These are phyloP conservation scores for Psittacula derbiana DNA, from an alignment of 2,797 vertebrate genomes.

Conservation along the genomic window DNA sequence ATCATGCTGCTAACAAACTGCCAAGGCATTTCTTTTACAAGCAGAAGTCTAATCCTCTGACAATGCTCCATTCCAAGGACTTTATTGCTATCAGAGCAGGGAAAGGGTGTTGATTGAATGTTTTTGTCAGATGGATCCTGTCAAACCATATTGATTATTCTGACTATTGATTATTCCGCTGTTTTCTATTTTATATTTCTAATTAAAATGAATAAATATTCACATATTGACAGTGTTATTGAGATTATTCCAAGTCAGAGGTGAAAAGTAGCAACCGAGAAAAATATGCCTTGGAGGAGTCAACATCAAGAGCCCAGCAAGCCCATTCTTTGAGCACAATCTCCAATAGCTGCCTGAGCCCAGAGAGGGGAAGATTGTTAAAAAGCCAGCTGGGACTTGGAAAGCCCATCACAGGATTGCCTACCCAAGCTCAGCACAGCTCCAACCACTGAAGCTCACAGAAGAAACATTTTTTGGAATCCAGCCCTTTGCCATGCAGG, in stretches of 20 bases:
- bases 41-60: conserved; percentile 37
- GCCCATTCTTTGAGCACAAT: background rate
- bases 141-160: background rate
- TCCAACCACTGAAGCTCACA: background rate
- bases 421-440: background rate
- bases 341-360: background rate
- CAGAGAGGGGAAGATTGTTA: background rate
- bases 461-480: background rate
- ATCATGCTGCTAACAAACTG: conserved; percentile 11
- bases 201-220: background rate
- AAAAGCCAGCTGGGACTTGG: background rate
- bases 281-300: background rate
- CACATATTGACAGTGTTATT: background rate
- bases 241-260: background rate
- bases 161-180: background rate
- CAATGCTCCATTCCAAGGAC: conserved; percentile 16
- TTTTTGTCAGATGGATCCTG: background rate
- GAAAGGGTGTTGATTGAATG: background rate
- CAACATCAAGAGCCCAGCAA: background rate
- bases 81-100: background rate
- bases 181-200: background rate
- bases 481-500: background rate
- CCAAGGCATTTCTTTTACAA: conserved; percentile 51
- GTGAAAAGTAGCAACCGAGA: background rate
- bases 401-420: background rate